Evolutionary conservation across 2,797 vertebrate species (phyloP).

Genomic region (Mormyrus hasselquistii): DNA sequence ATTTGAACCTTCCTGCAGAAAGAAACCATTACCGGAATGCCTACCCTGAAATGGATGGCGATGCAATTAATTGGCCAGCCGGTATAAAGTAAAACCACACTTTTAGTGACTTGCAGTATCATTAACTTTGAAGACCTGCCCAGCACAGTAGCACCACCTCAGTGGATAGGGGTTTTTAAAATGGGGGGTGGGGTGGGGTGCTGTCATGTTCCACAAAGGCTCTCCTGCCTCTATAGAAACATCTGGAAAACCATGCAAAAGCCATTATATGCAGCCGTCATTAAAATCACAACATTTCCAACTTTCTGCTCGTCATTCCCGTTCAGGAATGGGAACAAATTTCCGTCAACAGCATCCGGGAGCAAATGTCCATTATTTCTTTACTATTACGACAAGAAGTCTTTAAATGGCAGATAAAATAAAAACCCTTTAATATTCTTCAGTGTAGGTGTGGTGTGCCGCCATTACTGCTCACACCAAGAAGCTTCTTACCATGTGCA

Average conservation of each 20-base stretch:
- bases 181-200: conserved; percentile 22
- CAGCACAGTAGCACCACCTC: conserved; percentile 14
- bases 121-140: conserved; percentile 39
- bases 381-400: conserved; percentile 32
- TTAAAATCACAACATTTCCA: conserved; percentile 57
- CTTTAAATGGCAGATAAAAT: not conserved
- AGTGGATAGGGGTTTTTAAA: conserved; percentile 40
- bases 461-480: not conserved
- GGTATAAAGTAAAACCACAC: conserved; percentile 35
- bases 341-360: conserved; percentile 32
- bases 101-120: conserved; percentile 34
- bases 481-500: not conserved
- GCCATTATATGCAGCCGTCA: conserved; percentile 54
- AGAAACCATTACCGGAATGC: not conserved
- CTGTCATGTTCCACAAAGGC: conserved; percentile 42
- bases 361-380: conserved; percentile 42
- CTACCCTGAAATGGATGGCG: not conserved
- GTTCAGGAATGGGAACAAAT: conserved; percentile 27
- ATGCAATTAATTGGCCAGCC: conserved; percentile 26
- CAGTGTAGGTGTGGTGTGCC: not conserved
- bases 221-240: conserved; percentile 32
- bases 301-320: conserved; percentile 40
- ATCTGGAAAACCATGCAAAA: conserved; percentile 58
- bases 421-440: not conserved
- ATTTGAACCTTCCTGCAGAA: not conserved